A percentile compares a stretch with the other conserved stretches of the same genome.
phyloP scores from a whole-genome alignment of 1,140 invertebrate species.

The Drosophila gunungcola region DNA sequence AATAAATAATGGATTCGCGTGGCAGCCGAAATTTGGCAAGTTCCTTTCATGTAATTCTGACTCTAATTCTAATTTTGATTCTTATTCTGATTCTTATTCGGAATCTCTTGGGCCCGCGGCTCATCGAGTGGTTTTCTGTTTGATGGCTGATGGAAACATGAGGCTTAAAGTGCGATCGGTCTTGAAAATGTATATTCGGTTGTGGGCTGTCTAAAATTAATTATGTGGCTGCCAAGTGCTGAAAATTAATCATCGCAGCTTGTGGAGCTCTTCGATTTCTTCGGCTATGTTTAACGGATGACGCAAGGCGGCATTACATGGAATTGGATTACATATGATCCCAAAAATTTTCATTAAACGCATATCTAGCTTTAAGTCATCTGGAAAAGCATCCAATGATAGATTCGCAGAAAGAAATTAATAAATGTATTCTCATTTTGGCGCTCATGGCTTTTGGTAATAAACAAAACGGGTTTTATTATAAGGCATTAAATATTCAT shows the following conservation, averaged over 20 bases:
- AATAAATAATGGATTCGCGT: conserved; percentile 78
- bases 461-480: conserved; percentile 1
- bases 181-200: conserved; percentile 39
- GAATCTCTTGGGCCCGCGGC: conserved; percentile 33
- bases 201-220: conserved; percentile 43
- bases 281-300: conserved; percentile 54
- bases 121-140: conserved; percentile 25
- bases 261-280: conserved; percentile 7
- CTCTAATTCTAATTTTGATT: conserved; percentile 13
- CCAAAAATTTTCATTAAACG: conserved; percentile 3
- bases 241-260: conserved; percentile 53
- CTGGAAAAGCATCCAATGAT: neutral
- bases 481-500: conserved; percentile 1
- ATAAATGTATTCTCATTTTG: neutral
- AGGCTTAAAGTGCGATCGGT: conserved; percentile 26
- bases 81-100: conserved; percentile 15
- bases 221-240: conserved; percentile 38
- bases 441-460: neutral
- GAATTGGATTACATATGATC: conserved; percentile 14
- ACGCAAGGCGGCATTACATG: conserved; percentile 63
- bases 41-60: conserved; percentile 50
- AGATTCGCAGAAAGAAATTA: conserved; percentile 8
- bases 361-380: conserved; percentile 8
- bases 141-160: conserved; percentile 28
- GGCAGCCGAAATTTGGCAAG: conserved; percentile 66